Evolutionary conservation across 1,140 invertebrate genomes (phyloP), one percentile per base, ranked within the genome.

Genomic region (Drosophila equinoxialis): DNA sequence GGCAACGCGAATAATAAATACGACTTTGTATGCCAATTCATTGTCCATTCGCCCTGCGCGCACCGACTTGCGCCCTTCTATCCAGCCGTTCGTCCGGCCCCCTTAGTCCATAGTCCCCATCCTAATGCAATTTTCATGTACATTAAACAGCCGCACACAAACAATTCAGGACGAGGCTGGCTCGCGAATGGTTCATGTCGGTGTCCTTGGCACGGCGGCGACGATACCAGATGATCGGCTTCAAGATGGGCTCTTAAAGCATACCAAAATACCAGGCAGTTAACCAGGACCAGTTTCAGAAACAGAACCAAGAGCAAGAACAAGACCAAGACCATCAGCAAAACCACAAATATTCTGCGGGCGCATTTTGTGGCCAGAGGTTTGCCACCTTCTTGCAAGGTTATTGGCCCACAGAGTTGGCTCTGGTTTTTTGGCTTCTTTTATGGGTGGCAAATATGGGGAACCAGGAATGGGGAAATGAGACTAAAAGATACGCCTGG

Each of bases 331-430:
- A 20, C 59, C 37, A 39, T 58, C 23, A 30, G 13, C 14, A 37
- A 13, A 14, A 45, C 60, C 60, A 51, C 61, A 64, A 64, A 64
- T 64, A 64, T 64, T 64, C n/a, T 64, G 61, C 42, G 61, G 61
- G 39, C 39, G 42, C 61, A 35, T 64, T 64, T 64, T 33, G 61
- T 48, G 42, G 61, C 35, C 37, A 61, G 17, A 35, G 39, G 17
- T 42, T 61, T 39, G 59, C 59, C 33, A 37, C 37, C 14, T 61
- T 6, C 57, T 20, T 33, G 14, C 14, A 39, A 14, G 26, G 26
- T 17, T 33, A 33, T n/a, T 58, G 23, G 26, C 60, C 60, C 39
- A 62, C 35, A 62, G 17, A 23, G 60, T 30, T 62, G 60, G 33
- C 57, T 59, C 14, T 59, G 57, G 33, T 59, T 59, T 37, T 35